Base-by-base conservation (phyloP, 1,140 invertebrate species). In the Chironomus striatipennis region DNA sequence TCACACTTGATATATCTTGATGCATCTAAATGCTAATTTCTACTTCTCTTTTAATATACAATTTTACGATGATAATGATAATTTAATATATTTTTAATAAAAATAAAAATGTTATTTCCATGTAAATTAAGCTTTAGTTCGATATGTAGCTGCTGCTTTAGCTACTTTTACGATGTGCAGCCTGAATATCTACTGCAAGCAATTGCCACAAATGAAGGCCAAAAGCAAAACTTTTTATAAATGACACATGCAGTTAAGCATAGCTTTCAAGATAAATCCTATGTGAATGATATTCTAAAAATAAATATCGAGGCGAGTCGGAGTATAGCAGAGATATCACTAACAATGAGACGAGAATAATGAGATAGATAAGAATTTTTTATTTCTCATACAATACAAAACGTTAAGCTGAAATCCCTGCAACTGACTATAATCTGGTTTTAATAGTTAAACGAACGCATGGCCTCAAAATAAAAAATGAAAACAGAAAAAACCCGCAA, bases 381-480 rank as follows among this genome's bases (percentile, higher is more conserved):
- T 34, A 57, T 57, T 15, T 57, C 47, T 57, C 12, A 57, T 34
- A 34, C 24, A 34, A 5, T 15, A n/a, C 12, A 57, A n/a, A 57
- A 57, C 5, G 47, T 15, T 57, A 57, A 57, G 47, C n/a, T 57
- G 47, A 57, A 57, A 57, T 57, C 47, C 47, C 47, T 57, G 47
- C 47, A 57, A 57, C 5, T 57, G 47, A 57, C 47, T 57, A 5
- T 57, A 57, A 57, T 57, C 47, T 57, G 10, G 47, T 57, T 57
- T 57, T 57, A 57, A 57, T 57, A 57, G 47, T 57, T 57, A 57
- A 57, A 57, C n/a, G 47, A 57, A 57, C 47, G 47, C 47, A 57
- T 57, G 24, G 24, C 24, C 24, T 34, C 24, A 34, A 34, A 34
- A 34, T 34, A 34, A 34, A 34, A 34, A 34, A 1, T 2, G 24